phyloP scores from a whole-genome alignment of 2,797 vertebrate genomes.

The Schizothorax lantsangensis region DNA sequence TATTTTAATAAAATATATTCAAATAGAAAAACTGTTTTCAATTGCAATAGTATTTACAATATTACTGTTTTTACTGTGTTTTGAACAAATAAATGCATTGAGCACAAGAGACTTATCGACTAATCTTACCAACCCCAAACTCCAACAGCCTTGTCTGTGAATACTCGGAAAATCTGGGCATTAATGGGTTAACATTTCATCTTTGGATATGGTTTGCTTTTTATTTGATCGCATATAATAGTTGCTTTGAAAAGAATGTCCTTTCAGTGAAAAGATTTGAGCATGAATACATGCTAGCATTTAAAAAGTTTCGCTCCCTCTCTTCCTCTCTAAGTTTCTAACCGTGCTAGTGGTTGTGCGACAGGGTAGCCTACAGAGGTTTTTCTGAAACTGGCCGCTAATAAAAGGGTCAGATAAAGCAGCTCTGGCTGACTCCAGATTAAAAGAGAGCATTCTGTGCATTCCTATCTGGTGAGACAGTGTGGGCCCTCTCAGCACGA shows the following conservation, averaged over 20 bases:
- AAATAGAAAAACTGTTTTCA: neutral
- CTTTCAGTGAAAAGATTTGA: neutral
- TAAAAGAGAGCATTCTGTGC: slow-evolving; percentile 93
- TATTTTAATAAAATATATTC: no score
- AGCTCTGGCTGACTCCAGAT: slow-evolving; percentile 87
- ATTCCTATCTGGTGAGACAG: slow-evolving; percentile 91
- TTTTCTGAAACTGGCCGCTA: slow-evolving; percentile 51
- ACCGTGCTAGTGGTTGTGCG: neutral
- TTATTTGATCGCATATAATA: slow-evolving; percentile 1
- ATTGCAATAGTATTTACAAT: neutral
- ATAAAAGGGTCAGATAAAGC: slow-evolving; percentile 77
- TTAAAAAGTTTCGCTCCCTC: slow-evolving; percentile 18
- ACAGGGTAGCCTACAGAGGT: slow-evolving; percentile 30
- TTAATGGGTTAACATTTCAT: neutral
- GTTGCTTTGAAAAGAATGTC: neutral
- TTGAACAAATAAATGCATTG: neutral
- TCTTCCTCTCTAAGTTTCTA: neutral
- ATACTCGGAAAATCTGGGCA: neutral
- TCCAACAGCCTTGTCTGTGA: neutral
- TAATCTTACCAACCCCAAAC: neutral
- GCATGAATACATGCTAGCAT: slow-evolving; percentile 18
- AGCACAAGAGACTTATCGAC: neutral
- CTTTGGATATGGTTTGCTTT: neutral
- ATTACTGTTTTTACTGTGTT: neutral
- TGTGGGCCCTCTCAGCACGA: slow-evolving; percentile 68